Evolutionary conservation across 2,113 vertebrate genomes (phyloP).

Genomic region (Hyperoodon ampullatus): DNA sequence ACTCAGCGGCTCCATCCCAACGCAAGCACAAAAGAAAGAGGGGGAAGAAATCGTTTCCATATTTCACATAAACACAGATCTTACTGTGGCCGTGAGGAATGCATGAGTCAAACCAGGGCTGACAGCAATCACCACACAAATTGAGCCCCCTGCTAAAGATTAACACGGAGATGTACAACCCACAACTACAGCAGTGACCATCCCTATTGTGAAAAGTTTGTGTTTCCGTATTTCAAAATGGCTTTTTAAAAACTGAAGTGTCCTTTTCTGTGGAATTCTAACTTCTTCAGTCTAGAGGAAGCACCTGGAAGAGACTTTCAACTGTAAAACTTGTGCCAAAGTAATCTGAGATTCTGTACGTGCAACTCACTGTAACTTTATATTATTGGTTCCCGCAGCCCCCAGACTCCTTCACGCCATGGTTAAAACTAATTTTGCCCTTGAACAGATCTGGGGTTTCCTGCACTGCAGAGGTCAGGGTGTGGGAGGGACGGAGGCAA

Average conservation of each 20-base stretch:
- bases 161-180: not conserved
- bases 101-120: constrained; percentile 21
- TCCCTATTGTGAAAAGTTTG: not conserved
- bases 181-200: fast-evolving
- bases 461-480: not conserved
- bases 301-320: constrained; percentile 44
- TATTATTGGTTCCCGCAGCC: not conserved
- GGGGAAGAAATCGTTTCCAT: constrained; percentile 42
- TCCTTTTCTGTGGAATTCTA: not conserved
- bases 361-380: not conserved
- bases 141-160: not conserved
- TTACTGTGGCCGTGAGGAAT: constrained; percentile 45
- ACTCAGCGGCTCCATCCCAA: not conserved
- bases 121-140: not conserved
- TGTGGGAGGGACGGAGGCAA: not conserved
- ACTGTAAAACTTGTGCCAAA: not conserved
- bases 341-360: not conserved
- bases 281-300: not conserved
- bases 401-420: not conserved
- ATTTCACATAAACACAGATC: constrained; percentile 67
- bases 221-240: not conserved
- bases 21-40: not conserved
- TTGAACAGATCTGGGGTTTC: not conserved
- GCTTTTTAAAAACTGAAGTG: not conserved
- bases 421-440: not conserved